Evolutionary conservation across 2,797 vertebrate genomes (phyloP), one percentile per base, ranked within the genome.

Genomic region (Sebastes steindachneri): DNA sequence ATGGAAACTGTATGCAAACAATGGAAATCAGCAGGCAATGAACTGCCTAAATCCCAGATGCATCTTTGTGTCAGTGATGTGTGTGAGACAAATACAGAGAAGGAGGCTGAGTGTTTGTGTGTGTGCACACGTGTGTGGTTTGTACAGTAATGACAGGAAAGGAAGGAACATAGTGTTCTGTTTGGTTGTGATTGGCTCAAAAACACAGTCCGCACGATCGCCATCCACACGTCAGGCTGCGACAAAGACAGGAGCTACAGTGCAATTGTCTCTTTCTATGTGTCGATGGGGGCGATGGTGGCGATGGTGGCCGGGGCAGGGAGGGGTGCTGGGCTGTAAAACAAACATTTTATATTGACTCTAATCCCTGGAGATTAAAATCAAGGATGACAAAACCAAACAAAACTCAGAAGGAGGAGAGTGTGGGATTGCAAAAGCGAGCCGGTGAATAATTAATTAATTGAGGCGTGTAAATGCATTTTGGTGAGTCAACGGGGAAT

Each of bases 361-460:
- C 48, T 75, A 63, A 75, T 60, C 29, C 41, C 48, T 10, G 12
- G 23, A 77, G 81, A 81, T 79, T 51, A 65, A 72, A 75, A 77
- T 80, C 33, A 58, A 33, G 28, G 70, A 72, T 76, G 73, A 77
- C 62, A 77, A 79, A 77, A 72, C 74, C 75, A 82, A 82, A 83
- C 66, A 85, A 65, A 67, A 28, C 60, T 58, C 5, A 14, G 33
- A 19, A 48, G 70, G 9, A 59, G 51, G 73, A 68, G 37, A 31
- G 21, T n/a, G 68, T 65, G 53, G 21, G 23, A 23, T 51, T 55
- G 33, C 17, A 31, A 79, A 60, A 57, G 25, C 0, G 26, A 79
- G 68, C 23, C 26, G 1, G 41, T 77, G 72, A 88, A 88, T 86
- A 82, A 86, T 83, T 68, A 35, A 81, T 75, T 74, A 80, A 84